These are phyloP conservation scores for Nemurella pictetii DNA, from an alignment of 2,888 invertebrate species.

Conservation along the genomic window DNA sequence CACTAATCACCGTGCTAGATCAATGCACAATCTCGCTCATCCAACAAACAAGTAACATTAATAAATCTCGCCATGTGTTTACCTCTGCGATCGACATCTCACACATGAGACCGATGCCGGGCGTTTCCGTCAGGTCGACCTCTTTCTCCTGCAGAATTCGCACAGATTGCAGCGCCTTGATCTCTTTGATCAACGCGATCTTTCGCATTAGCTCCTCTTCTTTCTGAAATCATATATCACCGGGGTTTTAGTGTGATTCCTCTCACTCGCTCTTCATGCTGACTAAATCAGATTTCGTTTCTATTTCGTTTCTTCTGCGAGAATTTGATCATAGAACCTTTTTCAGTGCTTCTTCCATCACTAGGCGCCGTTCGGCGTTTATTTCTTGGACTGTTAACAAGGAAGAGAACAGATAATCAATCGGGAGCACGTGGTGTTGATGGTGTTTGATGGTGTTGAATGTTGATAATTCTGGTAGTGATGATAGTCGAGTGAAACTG, in stretches of 20 bases:
- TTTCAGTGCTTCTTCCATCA: constrained; percentile 27
- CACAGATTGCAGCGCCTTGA: constrained; percentile 51
- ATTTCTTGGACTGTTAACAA: constrained; percentile 48
- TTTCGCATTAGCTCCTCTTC: constrained; percentile 51
- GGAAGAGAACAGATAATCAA: not conserved
- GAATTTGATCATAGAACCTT: not conserved
- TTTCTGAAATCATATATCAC: constrained; percentile 41
- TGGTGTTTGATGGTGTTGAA: not conserved
- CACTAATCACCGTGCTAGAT: not conserved
- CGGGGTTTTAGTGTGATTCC: no score
- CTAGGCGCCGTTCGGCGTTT: constrained; percentile 45
- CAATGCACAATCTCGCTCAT: not conserved
- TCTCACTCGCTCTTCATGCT: no score
- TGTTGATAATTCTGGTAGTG: not conserved
- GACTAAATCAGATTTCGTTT: no score
- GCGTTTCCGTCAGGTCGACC: constrained; percentile 62
- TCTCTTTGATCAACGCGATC: constrained; percentile 52
- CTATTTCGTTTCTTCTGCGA: no score
- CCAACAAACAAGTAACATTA: not conserved
- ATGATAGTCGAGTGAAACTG: constrained; percentile 46
- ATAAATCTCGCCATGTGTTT: not conserved
- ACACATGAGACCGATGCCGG: constrained; percentile 62
- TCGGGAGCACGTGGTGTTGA: not conserved
- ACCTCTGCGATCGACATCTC: constrained; percentile 67
- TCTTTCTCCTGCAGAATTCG: constrained; percentile 50